Evolutionary conservation across 1,140 invertebrate species (phyloP), one percentile per base, ranked within the genome.

Genomic region (Copidosoma floridanum): DNA sequence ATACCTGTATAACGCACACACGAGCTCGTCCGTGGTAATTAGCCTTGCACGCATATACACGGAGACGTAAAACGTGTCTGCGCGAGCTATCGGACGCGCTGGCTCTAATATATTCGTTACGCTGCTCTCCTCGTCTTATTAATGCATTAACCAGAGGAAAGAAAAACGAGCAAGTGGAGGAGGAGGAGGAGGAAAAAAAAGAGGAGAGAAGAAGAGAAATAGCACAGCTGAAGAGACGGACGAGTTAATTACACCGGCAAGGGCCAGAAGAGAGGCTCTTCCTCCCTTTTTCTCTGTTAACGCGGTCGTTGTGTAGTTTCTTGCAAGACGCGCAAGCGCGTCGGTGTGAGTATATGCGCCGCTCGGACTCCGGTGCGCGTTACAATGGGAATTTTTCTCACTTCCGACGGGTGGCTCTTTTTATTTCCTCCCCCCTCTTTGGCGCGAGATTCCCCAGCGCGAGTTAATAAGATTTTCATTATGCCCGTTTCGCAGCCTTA

Each of bases 221-320:
- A n/a, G n/a, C n/a, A n/a, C n/a, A n/a, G n/a, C n/a, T n/a, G n/a
- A n/a, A n/a, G n/a, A n/a, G 14, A 29, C 11, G 38, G 4, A 58
- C 64, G 48, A 68, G 67, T 67, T 71, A 69, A 71, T 71, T 71
- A 69, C 66, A n/a, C n/a, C n/a, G n/a, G n/a, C n/a, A n/a, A n/a
- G n/a, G n/a, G n/a, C n/a, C n/a, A n/a, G 62, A 58, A 21, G 4
- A 24, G 38, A 24, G 21, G 11, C 44, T 23, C 40, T 43, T 5
- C 11, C n/a, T n/a, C n/a, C n/a, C n/a, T n/a, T n/a, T n/a, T n/a
- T n/a, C n/a, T n/a, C n/a, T 65, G 66, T 69, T 69, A 69, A 68
- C 67, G 67, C 51, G 63, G 66, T 57, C n/a, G 29, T 47, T 57
- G 46, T 20, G 20, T n/a, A n/a, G n/a, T n/a, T n/a, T n/a, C n/a